These are phyloP conservation scores for Pongo abelii DNA, from an alignment of 2,113 vertebrate species.

Conservation along the genomic window DNA sequence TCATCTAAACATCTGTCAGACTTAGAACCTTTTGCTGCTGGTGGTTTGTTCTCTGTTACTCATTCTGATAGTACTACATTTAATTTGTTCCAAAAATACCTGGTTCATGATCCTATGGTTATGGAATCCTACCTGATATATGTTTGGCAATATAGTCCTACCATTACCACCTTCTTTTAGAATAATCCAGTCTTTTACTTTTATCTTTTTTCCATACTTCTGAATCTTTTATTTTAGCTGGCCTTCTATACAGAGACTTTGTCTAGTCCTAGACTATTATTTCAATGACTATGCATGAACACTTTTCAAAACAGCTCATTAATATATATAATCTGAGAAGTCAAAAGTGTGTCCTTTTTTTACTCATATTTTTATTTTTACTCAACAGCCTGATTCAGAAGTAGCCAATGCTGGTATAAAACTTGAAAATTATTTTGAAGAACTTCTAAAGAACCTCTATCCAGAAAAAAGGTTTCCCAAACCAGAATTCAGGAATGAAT, in stretches of 20 bases:
- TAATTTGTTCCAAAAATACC: neutral
- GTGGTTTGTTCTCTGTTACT: neutral
- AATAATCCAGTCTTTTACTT: neutral
- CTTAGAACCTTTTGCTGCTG: neutral
- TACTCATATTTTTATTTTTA: conserved; percentile 70
- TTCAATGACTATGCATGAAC: neutral
- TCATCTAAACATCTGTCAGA: neutral
- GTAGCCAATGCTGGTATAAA: conserved; percentile 88
- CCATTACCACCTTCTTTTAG: neutral
- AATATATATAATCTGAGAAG: neutral
- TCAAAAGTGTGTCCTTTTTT: neutral
- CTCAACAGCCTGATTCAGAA: conserved; percentile 87
- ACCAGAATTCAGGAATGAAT: conserved; percentile 77
- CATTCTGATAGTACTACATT: neutral
- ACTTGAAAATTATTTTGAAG: conserved; percentile 88
- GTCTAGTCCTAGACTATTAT: neutral
- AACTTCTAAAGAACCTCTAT: conserved; percentile 85
- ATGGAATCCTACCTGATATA: neutral
- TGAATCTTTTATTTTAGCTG: neutral
- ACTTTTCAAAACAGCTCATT: neutral
- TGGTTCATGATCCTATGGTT: neutral
- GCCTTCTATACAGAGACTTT: neutral
- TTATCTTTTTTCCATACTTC: too few relatives aligned
- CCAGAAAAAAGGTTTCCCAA: conserved; percentile 86
- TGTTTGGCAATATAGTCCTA: neutral